Base-by-base conservation (phyloP, 2,888 invertebrate genomes). In the Polydrusus cervinus region DNA sequence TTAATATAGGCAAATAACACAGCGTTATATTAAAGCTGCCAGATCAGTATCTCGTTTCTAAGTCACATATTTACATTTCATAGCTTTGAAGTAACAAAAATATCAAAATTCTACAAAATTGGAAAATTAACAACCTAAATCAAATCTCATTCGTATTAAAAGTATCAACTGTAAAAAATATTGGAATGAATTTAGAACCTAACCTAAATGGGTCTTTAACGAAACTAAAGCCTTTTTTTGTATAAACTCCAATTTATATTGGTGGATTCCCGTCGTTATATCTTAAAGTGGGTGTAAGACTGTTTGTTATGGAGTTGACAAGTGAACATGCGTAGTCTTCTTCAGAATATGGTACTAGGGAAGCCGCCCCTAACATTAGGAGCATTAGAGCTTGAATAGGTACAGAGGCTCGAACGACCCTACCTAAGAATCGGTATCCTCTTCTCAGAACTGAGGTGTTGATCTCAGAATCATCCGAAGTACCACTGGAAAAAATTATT, bases 201-300 rank as follows among this genome's bases (percentile, higher is more conserved):
- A 71, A 68, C 62, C 76, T 73, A 69, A 51, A 70, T 30, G 51
- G 57, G 53, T 30, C 45, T 53, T 62, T 14, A 14, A 11, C 34
- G 38, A 70, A 62, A 47, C 34, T 30, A n/a, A n/a, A 30, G n/a
- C 25, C 6, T 57, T 11, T 18, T 38, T 38, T 5, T 14, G 16
- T 8, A 34, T 34, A 72, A 45, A 38, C 18, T 53, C 30, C 11
- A 30, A 60, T 80, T 85, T 93, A 97, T 76, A 95, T 92, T 67
- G 98, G 98, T 74, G 98, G 98, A 62, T 97, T 97, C 78, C 98
- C 97, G 86, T 97, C 94, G 20, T 95, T 94, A 89, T 97, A 98
- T 74, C 94, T 91, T 81, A 98, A 90, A 87, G 97, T 94, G 51
- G 98, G 97, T 81, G 96, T 95, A 71, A 98, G 90, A 81, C 94